Conservation (phyloP, 1,140 invertebrate genomes). For the Nasonia longicornis region DNA sequence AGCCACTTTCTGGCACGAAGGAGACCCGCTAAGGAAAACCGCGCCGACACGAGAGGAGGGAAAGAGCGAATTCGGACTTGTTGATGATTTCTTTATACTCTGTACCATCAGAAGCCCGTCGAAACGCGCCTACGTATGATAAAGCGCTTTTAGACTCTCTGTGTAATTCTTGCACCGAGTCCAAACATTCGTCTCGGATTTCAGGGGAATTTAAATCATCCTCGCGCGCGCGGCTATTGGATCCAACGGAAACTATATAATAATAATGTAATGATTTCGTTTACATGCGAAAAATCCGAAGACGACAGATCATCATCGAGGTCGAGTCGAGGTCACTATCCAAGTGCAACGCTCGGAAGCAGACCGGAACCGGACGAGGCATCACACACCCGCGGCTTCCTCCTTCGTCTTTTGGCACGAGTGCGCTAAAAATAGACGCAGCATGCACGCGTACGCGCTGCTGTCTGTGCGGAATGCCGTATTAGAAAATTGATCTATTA, state of each 20-base stretch:
- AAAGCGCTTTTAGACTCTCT: not conserved
- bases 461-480: not conserved
- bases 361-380: slow-evolving; percentile 33
- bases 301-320: not conserved
- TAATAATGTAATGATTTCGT: not conserved
- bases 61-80: slow-evolving; percentile 26
- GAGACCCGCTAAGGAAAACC: slow-evolving; percentile 31
- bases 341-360: slow-evolving; percentile 46
- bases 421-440: slow-evolving; percentile 26
- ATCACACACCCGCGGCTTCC: not conserved
- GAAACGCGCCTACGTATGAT: not conserved
- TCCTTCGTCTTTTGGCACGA: slow-evolving; percentile 22
- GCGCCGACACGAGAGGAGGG: not conserved
- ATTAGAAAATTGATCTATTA: slow-evolving; percentile 44
- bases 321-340: slow-evolving; percentile 37
- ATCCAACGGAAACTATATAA: not conserved
- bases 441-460: too few relatives aligned
- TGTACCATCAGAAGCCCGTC: not conserved
- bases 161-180: not conserved
- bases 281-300: not conserved
- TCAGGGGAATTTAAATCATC: not conserved
- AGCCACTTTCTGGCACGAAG: slow-evolving; percentile 38
- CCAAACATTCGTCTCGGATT: slow-evolving; percentile 8
- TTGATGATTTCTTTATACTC: slow-evolving; percentile 40
- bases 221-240: not conserved